Base-by-base conservation (phyloP, 2,113 vertebrate species). In the Tupaia chinensis region DNA sequence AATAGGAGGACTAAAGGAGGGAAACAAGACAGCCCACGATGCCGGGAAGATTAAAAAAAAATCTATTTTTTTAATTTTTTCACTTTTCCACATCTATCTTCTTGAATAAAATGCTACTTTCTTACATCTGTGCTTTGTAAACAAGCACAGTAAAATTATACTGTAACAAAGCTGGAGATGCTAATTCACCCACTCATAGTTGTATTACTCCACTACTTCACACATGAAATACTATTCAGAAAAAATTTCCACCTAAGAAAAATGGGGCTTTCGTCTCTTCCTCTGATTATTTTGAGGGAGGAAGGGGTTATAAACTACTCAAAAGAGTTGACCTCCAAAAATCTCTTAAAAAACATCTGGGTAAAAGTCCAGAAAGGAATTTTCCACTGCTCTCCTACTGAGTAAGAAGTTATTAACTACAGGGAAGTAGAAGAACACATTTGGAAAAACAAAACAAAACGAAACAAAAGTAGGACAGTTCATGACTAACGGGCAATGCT, bases 61-160 rank as follows among this genome's bases (percentile, higher is more conserved):
- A 27, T 17, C 3, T 53, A 54, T 12, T 22, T 34, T 17, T 20
- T 77, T 69, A 44, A 17, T 84, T 23, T 74, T 63, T 72, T 25
- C 63, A 87, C 69, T 90, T 92, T 89, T 93, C 34, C n/a, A 72
- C 69, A 89, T 84, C 69, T 93, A 16, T 89, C 58, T 89, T 56
- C n/a, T 4, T 56, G 23, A 7, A 32, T 81, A 68, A 77, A 91
- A 78, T 61, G 27, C 4, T 74, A 58, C 19, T 87, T 91, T 86
- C n/a, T 95, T 74, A 87, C 14, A 92, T 91, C 19, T 87, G 56
- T 73, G 25, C 23, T 95, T n/a, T 68, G 27, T 82, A 87, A 86
- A 92, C 68, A 94, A 86, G 65, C 27, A 87, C 27, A 92, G 53
- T 76, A 74, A 91, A 84, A 89, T 79, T 60, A 79, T 19, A 81